A percentile compares a stretch with the other conserved stretches of the same genome.
These are phyloP conservation scores for Bostrychus sinensis DNA, from an alignment of 2,113 vertebrate species.

Conservation along the genomic window DNA sequence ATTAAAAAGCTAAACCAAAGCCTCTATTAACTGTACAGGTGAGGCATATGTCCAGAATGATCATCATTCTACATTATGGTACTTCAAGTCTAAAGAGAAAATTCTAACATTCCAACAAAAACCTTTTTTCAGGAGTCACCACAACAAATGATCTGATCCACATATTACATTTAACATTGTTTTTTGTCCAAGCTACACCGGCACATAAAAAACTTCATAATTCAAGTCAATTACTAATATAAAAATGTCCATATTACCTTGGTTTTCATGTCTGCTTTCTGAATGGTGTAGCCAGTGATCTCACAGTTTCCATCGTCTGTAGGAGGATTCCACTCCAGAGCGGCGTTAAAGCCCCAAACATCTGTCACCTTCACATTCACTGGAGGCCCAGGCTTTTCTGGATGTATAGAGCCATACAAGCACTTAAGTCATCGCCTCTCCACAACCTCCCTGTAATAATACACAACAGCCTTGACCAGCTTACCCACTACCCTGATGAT, in stretches of 20 bases:
- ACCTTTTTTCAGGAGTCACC: too few species aligned
- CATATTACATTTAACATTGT: too few species aligned
- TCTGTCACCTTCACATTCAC: slow-evolving; percentile 81
- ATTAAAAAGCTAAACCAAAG: too few species aligned
- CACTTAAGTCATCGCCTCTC: neutral
- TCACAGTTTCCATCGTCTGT: slow-evolving; percentile 89
- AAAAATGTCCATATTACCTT: slow-evolving; percentile 74
- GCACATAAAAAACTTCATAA: too few species aligned
- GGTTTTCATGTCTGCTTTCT: slow-evolving; percentile 93
- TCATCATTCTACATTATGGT: too few species aligned
- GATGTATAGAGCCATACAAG: neutral
- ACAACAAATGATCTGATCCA: too few species aligned
- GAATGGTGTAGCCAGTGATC: slow-evolving; percentile 85
- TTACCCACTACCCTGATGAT: slow-evolving; percentile 84
- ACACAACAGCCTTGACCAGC: neutral
- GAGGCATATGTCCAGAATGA: too few species aligned
- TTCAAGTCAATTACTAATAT: too few species aligned
- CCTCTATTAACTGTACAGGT: too few species aligned
- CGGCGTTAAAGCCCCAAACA: slow-evolving; percentile 89
- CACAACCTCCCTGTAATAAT: neutral
- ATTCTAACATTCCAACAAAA: too few species aligned
- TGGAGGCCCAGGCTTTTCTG: slow-evolving; percentile 87
- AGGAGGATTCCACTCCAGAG: slow-evolving; percentile 87
- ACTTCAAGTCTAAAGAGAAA: too few species aligned
- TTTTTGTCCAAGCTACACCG: too few species aligned